phyloP scores from a whole-genome alignment of 2,113 vertebrate species.

The Perca fluviatilis region DNA sequence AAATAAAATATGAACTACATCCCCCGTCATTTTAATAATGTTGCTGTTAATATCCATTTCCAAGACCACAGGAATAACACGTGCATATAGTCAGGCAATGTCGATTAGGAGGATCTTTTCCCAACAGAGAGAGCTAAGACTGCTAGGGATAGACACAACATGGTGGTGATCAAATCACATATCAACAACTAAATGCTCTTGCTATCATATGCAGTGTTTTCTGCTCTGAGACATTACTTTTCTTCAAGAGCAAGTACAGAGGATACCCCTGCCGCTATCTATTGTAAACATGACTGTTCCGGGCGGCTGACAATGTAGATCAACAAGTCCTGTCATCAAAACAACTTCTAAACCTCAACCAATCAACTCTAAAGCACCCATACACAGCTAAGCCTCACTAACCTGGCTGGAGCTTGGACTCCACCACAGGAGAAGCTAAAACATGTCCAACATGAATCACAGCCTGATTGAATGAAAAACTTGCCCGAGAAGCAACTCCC shows the following conservation, averaged over 20 bases:
- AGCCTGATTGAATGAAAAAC: conserved; percentile 25
- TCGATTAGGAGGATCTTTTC: neutral
- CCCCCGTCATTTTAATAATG: neutral
- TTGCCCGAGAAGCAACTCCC: conserved; percentile 14
- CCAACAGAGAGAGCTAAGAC: neutral
- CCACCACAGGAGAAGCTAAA: conserved; percentile 29
- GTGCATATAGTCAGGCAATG: neutral
- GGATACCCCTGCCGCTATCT: neutral
- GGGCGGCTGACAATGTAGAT: neutral
- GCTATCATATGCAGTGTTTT: neutral
- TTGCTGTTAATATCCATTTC: neutral
- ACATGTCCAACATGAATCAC: conserved; percentile 40
- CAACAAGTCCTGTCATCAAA: conserved; percentile 18
- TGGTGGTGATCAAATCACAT: neutral
- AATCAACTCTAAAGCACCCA: neutral
- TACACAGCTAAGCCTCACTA: conserved; percentile 1
- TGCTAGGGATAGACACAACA: neutral
- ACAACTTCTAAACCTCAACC: conserved; percentile 8
- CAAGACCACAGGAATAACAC: neutral
- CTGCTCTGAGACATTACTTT: neutral
- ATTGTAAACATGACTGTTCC: conserved; percentile 7
- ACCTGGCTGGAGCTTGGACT: conserved; percentile 30
- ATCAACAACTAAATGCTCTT: neutral
- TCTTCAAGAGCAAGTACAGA: neutral
- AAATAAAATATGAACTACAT: neutral